Percentiles rank a stretch among this genome's conserved stretches.
Conservation (phyloP, 2,888 invertebrate species). For the Meteorus cinctellus region DNA sequence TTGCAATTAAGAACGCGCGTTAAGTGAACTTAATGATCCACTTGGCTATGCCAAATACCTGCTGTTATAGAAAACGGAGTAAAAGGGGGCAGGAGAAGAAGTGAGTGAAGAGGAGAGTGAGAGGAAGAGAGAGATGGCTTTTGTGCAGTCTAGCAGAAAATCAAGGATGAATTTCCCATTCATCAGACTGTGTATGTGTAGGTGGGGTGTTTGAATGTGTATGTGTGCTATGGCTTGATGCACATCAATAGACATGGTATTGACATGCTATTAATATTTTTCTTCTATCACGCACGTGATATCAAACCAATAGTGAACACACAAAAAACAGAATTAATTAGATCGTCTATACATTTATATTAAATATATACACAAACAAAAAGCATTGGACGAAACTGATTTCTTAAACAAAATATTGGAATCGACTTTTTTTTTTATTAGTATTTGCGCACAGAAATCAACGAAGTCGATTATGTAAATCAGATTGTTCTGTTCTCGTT, state of each 20-base stretch:
- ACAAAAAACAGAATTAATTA: not conserved
- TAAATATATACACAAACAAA: not conserved
- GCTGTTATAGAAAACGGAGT: slow-evolving; percentile 18
- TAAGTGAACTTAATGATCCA: slow-evolving; percentile 40
- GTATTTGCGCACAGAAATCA: too few species aligned
- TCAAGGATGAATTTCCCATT: slow-evolving; percentile 32
- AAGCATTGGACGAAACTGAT: too few species aligned
- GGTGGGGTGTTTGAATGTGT: not conserved
- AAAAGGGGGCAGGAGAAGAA: slow-evolving; percentile 15
- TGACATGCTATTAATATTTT: slow-evolving; percentile 30
- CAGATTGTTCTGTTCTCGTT: too few species aligned
- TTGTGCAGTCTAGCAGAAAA: slow-evolving; percentile 15
- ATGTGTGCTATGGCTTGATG: slow-evolving; percentile 1
- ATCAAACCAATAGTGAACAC: slow-evolving; percentile 1
- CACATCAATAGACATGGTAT: slow-evolving; percentile 27
- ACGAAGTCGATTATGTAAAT: too few species aligned
- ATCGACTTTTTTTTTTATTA: too few species aligned
- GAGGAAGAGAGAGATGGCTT: not conserved
- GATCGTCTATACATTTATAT: not conserved
- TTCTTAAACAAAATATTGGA: too few species aligned
- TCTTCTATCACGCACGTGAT: not conserved
- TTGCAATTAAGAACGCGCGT: slow-evolving; percentile 40
- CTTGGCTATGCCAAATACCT: slow-evolving; percentile 38
- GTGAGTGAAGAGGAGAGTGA: not conserved
- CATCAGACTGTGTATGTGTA: not conserved